Conservation (phyloP, 2,113 vertebrate genomes). For the Lontra canadensis region DNA sequence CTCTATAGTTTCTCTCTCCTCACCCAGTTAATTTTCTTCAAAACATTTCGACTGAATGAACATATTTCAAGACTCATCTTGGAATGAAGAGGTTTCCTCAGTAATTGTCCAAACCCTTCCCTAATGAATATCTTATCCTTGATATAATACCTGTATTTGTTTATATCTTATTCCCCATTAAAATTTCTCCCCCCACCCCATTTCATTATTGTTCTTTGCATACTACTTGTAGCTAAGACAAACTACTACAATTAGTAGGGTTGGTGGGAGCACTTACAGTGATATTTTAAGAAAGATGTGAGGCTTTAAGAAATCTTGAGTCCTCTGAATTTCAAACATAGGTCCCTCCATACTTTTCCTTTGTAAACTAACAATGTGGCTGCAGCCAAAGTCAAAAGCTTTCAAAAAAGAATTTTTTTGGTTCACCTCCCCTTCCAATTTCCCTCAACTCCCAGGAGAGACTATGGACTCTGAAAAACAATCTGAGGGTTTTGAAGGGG, state of each 20-base stretch:
- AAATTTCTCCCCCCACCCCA: background rate
- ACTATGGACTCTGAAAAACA: too few species aligned
- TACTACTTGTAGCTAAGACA: background rate
- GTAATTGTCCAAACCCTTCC: background rate
- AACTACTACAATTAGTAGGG: background rate
- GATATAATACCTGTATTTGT: background rate
- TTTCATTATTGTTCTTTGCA: background rate
- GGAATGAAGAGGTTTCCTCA: background rate
- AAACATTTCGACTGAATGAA: slow-evolving; percentile 32
- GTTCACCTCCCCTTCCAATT: too few species aligned
- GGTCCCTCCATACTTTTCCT: background rate
- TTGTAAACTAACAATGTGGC: background rate
- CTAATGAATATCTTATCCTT: background rate
- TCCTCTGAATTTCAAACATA: slow-evolving; percentile 3
- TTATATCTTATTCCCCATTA: background rate
- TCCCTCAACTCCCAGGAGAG: too few species aligned
- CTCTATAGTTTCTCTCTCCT: background rate
- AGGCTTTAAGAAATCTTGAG: background rate
- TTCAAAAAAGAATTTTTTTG: background rate
- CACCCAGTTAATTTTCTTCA: background rate
- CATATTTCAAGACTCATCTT: slow-evolving; percentile 15
- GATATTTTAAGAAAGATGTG: background rate
- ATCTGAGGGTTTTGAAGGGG: too few species aligned
- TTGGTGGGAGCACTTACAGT: background rate
- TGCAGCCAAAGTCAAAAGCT: background rate